phyloP scores from a whole-genome alignment of 2,797 vertebrate species.

The Tokudaia muenninki region DNA sequence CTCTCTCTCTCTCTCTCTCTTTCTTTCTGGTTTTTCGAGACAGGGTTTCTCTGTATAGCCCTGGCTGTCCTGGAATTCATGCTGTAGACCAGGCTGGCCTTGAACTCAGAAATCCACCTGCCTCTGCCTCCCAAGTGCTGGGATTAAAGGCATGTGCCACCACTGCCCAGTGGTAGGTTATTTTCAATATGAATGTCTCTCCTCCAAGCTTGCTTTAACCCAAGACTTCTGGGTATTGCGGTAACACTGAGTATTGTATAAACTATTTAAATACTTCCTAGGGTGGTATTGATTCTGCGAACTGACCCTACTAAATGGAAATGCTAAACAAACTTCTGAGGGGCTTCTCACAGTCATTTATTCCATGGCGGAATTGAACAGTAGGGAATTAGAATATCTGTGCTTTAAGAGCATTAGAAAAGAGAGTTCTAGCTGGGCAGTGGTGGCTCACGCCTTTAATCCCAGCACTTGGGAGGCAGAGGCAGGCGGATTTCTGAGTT shows the following conservation, averaged over 20 bases:
- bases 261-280: neutral
- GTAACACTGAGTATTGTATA: neutral
- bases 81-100: too few species aligned
- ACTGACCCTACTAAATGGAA: neutral
- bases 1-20: too few species aligned
- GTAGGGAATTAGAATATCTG: neutral
- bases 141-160: too few species aligned
- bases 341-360: neutral
- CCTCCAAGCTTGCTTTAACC: neutral
- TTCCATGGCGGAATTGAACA: neutral
- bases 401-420: neutral
- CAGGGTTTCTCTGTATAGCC: too few species aligned
- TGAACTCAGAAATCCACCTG: too few species aligned
- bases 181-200: neutral
- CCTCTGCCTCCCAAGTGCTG: too few species aligned
- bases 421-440: neutral
- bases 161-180: neutral
- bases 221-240: neutral
- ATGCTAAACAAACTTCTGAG: conserved; percentile 33
- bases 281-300: neutral
- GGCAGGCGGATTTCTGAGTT: too few species aligned
- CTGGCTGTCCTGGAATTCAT: too few species aligned
- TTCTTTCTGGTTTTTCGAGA: too few species aligned
- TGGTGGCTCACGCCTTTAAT: too few species aligned
- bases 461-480: too few species aligned